These are phyloP conservation scores for Adrianichthys oophorus DNA, from an alignment of 2,797 vertebrate species.

Conservation along the genomic window DNA sequence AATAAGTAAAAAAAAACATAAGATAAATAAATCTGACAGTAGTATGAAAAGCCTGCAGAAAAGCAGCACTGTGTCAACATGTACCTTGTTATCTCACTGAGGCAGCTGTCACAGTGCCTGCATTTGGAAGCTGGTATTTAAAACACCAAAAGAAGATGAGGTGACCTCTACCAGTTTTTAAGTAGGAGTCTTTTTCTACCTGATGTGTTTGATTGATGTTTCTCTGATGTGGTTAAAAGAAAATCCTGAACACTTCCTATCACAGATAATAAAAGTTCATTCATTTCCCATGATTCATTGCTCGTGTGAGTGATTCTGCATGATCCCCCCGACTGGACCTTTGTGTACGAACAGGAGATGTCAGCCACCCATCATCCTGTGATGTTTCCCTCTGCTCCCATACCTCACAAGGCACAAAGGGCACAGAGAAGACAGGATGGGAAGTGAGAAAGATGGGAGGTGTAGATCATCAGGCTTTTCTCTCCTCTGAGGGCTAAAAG, in stretches of 20 bases:
- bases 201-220: conserved; percentile 11
- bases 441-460: conserved; percentile 32
- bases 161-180: conserved; percentile 19
- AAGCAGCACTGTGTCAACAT: conserved; percentile 34
- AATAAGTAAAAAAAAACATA: not conserved
- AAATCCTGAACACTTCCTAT: not conserved
- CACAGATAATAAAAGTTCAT: conserved; percentile 6
- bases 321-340: conserved; percentile 5
- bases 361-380: conserved; percentile 19
- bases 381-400: conserved; percentile 31
- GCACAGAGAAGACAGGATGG: conserved; percentile 15
- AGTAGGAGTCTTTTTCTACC: not conserved
- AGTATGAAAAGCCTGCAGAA: conserved; percentile 15
- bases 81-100: conserved; percentile 49
- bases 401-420: conserved; percentile 25
- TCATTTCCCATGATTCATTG: conserved; percentile 11
- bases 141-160: conserved; percentile 19
- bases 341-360: conserved; percentile 23
- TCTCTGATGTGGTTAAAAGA: conserved; percentile 2
- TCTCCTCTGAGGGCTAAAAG: conserved; percentile 18
- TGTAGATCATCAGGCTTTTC: conserved; percentile 46
- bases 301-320: not conserved
- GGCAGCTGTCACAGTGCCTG: conserved; percentile 45
- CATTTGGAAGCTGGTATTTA: conserved; percentile 11
- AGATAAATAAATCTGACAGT: conserved; percentile 7